A percentile compares a stretch with the other conserved stretches of the same genome.
Conservation (phyloP, 1,140 invertebrate genomes). For the Macrobrachium rosenbergii region DNA sequence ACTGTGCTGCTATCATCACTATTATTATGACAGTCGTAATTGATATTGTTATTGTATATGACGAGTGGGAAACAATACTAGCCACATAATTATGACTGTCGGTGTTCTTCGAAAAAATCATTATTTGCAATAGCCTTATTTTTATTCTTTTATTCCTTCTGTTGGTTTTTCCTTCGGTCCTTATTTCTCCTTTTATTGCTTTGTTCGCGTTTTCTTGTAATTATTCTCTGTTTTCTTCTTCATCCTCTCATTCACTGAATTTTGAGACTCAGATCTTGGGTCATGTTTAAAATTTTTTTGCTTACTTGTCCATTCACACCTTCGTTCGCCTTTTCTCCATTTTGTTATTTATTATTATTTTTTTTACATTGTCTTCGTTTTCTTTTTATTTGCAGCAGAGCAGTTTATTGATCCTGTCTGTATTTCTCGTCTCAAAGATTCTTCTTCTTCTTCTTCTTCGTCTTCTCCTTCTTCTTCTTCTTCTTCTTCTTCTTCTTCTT, state of each 20-base stretch:
- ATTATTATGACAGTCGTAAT: too few relatives aligned
- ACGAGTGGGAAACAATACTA: too few relatives aligned
- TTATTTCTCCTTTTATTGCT: not conserved
- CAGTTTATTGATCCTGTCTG: not conserved
- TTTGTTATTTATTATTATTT: not conserved
- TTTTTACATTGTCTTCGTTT: not conserved
- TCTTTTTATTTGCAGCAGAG: not conserved
- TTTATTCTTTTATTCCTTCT: not conserved
- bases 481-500: slow-evolving; percentile 29
- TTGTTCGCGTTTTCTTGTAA: slow-evolving; percentile 1
- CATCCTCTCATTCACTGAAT: not conserved
- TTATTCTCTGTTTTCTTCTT: not conserved
- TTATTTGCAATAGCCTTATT: not conserved
- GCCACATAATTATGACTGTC: too few relatives aligned
- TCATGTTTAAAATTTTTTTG: not conserved
- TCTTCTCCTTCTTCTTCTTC: not conserved
- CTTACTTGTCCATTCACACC: not conserved
- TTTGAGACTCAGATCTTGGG: not conserved
- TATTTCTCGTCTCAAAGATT: not conserved
- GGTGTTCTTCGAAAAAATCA: too few relatives aligned
- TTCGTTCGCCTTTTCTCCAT: not conserved
- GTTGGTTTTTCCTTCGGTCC: not conserved
- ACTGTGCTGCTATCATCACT: too few relatives aligned
- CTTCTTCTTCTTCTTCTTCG: too few relatives aligned
- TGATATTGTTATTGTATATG: too few relatives aligned